A percentile compares a stretch with the other conserved stretches of the same genome.
These are phyloP conservation scores for Manis crassicaudata DNA, from an alignment of 2,797 vertebrate genomes.

Conservation along the genomic window DNA sequence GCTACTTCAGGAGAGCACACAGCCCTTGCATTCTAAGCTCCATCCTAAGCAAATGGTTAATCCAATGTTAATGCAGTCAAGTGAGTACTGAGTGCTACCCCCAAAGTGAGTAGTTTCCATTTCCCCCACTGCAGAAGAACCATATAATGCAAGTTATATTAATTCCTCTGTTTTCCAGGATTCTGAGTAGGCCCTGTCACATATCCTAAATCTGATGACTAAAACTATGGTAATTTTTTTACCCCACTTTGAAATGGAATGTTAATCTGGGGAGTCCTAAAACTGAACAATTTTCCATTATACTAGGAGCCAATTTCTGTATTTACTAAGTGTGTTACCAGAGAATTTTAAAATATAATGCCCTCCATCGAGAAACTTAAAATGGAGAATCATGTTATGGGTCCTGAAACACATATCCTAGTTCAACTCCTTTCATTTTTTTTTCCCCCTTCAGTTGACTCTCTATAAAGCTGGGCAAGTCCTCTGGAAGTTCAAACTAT, in stretches of 20 bases:
- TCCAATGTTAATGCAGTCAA: background rate
- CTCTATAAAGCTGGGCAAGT: background rate
- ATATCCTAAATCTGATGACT: background rate
- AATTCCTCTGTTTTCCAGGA: background rate
- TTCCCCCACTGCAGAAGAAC: background rate
- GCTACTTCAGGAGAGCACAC: background rate
- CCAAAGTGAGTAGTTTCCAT: background rate
- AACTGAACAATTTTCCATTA: background rate
- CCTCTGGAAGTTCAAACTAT: background rate
- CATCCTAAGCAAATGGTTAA: background rate
- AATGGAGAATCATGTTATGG: background rate
- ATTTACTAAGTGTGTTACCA: background rate
- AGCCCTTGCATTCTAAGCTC: background rate
- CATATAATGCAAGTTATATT: background rate
- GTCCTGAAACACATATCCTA: background rate
- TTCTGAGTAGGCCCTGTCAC: background rate
- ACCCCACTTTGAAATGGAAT: background rate
- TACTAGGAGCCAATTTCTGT: background rate
- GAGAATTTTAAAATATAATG: background rate
- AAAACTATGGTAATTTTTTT: background rate
- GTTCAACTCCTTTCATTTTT: background rate
- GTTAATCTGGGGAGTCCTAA: constrained; percentile 7
- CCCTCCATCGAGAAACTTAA: background rate
- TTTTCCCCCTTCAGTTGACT: background rate
- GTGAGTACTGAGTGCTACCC: too few relatives aligned